Evolutionary conservation across 2,888 invertebrate genomes (phyloP).

Genomic region (Tigriopus californicus): DNA sequence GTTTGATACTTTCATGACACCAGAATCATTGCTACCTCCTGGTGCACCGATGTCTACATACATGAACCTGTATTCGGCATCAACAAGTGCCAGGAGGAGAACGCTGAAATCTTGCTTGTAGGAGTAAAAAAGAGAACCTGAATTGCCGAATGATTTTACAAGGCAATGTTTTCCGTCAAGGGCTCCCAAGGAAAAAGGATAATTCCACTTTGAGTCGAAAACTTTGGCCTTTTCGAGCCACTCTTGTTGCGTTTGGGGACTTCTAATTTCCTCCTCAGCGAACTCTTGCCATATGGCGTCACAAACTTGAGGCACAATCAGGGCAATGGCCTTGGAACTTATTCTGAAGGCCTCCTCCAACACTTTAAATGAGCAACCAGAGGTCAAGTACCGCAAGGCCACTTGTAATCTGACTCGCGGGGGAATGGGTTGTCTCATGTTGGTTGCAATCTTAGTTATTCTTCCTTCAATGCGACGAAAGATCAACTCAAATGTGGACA

Average conservation of each 20-base stretch:
- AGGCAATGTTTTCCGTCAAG: conserved; percentile 19
- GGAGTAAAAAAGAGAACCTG: conserved; percentile 3
- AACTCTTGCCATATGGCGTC: too few species aligned
- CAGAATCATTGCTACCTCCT: background rate
- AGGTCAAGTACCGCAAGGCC: too few species aligned
- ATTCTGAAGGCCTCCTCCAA: too few species aligned
- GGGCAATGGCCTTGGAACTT: too few species aligned
- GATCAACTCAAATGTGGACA: too few species aligned
- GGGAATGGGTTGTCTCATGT: too few species aligned
- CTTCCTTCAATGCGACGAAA: too few species aligned
- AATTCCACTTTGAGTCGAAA: conserved; percentile 19
- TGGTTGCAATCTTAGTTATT: too few species aligned
- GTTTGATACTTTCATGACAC: background rate
- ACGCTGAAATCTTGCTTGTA: background rate
- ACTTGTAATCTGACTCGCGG: too few species aligned
- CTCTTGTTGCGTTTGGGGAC: conserved; percentile 13
- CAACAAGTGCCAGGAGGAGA: conserved; percentile 7
- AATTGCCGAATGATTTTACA: background rate
- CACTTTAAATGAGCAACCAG: too few species aligned
- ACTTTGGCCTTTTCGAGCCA: conserved; percentile 15
- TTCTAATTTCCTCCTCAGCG: too few species aligned
- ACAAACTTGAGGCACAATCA: too few species aligned
- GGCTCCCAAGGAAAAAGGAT: conserved; percentile 18
- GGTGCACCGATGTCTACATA: conserved; percentile 2
- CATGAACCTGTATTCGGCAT: conserved; percentile 9